Conservation (phyloP, 2,888 invertebrate species). For the Lacanobia wlatinum region DNA sequence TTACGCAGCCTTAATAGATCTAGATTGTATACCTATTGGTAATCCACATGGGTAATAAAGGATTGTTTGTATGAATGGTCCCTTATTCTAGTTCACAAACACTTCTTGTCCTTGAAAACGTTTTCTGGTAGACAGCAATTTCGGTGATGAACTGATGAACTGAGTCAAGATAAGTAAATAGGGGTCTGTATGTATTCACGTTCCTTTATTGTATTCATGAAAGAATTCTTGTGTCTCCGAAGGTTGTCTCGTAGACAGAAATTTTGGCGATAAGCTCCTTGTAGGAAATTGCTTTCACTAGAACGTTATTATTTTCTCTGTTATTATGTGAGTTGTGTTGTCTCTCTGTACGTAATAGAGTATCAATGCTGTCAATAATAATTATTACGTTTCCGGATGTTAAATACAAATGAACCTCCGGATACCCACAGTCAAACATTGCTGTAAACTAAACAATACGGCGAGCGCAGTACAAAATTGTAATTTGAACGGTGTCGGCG, state of each 20-base stretch:
- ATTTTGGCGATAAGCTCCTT: neutral
- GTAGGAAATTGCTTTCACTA: neutral
- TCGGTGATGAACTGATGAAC: too few relatives aligned
- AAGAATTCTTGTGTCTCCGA: too few relatives aligned
- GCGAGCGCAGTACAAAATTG: conserved; percentile 79
- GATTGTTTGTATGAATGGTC: neutral
- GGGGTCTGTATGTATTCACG: too few relatives aligned
- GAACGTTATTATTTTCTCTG: neutral
- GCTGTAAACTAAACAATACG: conserved; percentile 73
- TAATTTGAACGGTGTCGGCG: conserved; percentile 84
- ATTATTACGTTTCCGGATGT: conserved; percentile 9
- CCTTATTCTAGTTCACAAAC: neutral
- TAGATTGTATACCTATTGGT: neutral
- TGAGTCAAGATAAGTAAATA: too few relatives aligned
- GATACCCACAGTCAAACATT: conserved; percentile 59
- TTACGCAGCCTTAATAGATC: neutral
- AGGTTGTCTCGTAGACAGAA: neutral
- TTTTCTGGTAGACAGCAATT: neutral
- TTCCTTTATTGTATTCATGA: too few relatives aligned
- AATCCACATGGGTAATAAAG: neutral
- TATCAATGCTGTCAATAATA: neutral
- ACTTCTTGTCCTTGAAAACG: neutral
- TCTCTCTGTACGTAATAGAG: neutral
- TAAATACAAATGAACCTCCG: conserved; percentile 6
- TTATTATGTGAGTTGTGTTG: neutral